phyloP scores from a whole-genome alignment of 2,888 invertebrate species.

The Mythimna ferrago region DNA sequence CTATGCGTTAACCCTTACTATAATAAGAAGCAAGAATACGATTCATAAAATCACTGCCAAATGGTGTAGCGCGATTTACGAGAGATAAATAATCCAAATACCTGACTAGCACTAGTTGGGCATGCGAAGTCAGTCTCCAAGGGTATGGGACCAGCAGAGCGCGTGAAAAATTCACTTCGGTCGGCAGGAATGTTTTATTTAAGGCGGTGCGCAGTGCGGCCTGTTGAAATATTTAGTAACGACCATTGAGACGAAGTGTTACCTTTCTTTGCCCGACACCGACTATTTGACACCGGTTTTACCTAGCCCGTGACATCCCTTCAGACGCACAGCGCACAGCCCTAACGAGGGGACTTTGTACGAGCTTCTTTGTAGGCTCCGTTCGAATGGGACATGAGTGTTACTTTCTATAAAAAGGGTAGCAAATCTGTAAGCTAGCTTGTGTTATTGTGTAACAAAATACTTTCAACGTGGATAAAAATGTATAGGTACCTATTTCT shows the following conservation, averaged over 20 bases:
- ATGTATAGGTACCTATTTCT: background rate
- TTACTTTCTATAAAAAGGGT: conserved; percentile 8
- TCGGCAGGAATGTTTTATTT: conserved; percentile 85
- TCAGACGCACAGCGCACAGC: conserved; percentile 31
- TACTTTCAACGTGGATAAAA: background rate
- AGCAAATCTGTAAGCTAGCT: conserved; percentile 8
- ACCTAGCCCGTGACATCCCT: conserved; percentile 38
- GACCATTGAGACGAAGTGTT: conserved; percentile 78
- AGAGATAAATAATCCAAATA: conserved; percentile 58
- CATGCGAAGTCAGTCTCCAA: conserved; percentile 66
- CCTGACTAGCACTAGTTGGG: conserved; percentile 40
- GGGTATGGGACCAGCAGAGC: conserved; percentile 71
- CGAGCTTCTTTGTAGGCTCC: conserved; percentile 25
- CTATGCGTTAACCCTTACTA: background rate
- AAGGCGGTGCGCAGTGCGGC: conserved; percentile 84
- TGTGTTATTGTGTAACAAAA: background rate
- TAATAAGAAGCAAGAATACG: conserved; percentile 15
- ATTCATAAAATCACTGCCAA: conserved; percentile 47
- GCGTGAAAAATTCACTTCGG: conserved; percentile 84
- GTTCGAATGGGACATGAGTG: conserved; percentile 23
- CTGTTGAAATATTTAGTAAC: conserved; percentile 84
- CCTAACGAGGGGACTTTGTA: conserved; percentile 39
- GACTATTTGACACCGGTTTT: conserved; percentile 66
- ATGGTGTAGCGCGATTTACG: conserved; percentile 45
- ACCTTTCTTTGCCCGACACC: conserved; percentile 69